Percentiles rank a stretch among this genome's conserved stretches.
Conservation (phyloP, 2,888 invertebrate genomes). For the Chalcosyrphus nemorum region DNA sequence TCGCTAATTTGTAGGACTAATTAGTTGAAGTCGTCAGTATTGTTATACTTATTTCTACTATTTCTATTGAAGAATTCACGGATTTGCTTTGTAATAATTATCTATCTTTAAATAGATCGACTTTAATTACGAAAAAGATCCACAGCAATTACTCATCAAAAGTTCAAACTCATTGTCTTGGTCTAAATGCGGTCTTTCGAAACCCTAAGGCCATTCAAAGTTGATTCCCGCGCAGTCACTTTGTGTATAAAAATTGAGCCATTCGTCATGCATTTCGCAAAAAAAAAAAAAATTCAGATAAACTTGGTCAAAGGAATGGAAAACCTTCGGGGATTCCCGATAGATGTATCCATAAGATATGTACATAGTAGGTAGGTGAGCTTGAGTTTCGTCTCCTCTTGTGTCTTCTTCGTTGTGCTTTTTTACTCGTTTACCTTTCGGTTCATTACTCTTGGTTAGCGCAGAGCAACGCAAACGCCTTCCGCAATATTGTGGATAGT, state of each 20-base stretch:
- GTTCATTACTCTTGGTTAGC: conserved; percentile 24
- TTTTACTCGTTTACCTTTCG: conserved; percentile 11
- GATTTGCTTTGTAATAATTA: background rate
- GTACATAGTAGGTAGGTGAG: too few species aligned
- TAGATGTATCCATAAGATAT: background rate
- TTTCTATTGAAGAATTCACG: background rate
- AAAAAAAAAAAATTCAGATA: background rate
- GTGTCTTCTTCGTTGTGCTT: background rate
- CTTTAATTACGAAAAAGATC: background rate
- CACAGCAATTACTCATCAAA: background rate
- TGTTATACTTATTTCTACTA: background rate
- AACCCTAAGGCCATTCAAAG: background rate
- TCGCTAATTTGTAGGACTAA: background rate
- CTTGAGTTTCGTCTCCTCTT: background rate
- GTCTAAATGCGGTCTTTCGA: conserved; percentile 21
- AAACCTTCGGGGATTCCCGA: conserved; percentile 39
- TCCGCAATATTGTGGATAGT: conserved; percentile 3
- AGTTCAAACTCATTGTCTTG: conserved; percentile 13
- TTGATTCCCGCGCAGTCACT: background rate
- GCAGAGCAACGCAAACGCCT: background rate
- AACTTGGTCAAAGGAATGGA: background rate
- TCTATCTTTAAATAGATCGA: too few species aligned
- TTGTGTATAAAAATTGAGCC: background rate
- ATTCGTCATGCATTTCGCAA: conserved; percentile 2
- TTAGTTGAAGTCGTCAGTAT: too few species aligned